These are phyloP conservation scores for Fratercula arctica DNA, from an alignment of 2,797 vertebrate genomes.

Conservation along the genomic window DNA sequence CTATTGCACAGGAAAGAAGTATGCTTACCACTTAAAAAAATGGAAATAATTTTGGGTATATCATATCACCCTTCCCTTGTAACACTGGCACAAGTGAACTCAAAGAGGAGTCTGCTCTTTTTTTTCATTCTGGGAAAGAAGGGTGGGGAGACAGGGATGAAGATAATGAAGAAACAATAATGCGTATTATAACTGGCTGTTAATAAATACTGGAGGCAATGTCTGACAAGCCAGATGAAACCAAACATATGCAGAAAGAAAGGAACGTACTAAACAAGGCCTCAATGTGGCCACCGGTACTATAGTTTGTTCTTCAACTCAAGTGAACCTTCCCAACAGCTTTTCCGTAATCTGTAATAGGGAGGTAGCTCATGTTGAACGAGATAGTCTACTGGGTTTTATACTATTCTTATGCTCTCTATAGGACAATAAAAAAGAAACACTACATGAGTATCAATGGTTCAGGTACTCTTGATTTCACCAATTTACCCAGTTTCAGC, in stretches of 20 bases:
- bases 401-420: background rate
- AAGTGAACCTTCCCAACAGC: background rate
- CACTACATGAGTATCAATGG: fast-evolving
- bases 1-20: background rate
- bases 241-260: background rate
- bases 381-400: background rate
- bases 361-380: background rate
- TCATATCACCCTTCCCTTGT: background rate
- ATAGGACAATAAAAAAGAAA: background rate
- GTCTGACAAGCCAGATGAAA: background rate
- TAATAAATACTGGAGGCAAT: background rate
- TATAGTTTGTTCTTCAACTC: background rate
- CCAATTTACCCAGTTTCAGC: background rate
- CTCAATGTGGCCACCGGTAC: background rate
- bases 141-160: background rate
- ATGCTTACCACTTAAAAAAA: background rate
- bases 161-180: background rate
- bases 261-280: background rate
- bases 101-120: background rate
- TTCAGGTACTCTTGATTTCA: background rate
- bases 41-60: background rate
- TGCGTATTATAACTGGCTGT: background rate
- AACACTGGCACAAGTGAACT: background rate
- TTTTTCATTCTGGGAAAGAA: background rate
- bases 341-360: background rate